A percentile compares a stretch with the other conserved stretches of the same genome.
These are phyloP conservation scores for Agrypnus murinus DNA, from an alignment of 2,888 invertebrate species.

Conservation along the genomic window DNA sequence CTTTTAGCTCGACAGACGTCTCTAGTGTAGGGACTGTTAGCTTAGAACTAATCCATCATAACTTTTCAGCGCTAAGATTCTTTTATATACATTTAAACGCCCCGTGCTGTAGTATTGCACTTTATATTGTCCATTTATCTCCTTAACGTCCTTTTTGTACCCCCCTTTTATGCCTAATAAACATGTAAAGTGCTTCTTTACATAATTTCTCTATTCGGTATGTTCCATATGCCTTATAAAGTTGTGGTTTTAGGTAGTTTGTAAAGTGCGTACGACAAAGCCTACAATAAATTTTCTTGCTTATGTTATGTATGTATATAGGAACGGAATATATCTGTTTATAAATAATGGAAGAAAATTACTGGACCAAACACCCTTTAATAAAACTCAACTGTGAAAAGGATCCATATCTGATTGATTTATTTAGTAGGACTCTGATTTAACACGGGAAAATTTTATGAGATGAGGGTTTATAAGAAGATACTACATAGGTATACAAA, in stretches of 20 bases:
- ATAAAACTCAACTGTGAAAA: background rate
- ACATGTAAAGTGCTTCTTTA: conserved; percentile 69
- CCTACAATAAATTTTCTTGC: conserved; percentile 27
- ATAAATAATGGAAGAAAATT: background rate
- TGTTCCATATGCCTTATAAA: conserved; percentile 58
- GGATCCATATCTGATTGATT: background rate
- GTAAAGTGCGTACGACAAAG: conserved; percentile 15
- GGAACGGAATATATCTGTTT: background rate
- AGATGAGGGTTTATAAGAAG: background rate
- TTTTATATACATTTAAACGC: conserved; percentile 61
- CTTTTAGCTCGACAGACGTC: conserved; percentile 59
- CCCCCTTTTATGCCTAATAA: conserved; percentile 66
- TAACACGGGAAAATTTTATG: conserved; percentile 21
- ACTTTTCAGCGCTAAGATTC: conserved; percentile 64
- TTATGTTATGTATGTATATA: conserved; percentile 1
- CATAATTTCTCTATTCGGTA: conserved; percentile 68
- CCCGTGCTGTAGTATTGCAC: conserved; percentile 59
- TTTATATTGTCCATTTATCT: conserved; percentile 67
- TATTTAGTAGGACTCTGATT: conserved; percentile 2
- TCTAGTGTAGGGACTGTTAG: conserved; percentile 62
- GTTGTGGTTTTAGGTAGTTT: conserved; percentile 31
- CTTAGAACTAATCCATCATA: conserved; percentile 67
- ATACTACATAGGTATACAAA: too few relatives aligned
- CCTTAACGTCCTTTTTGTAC: conserved; percentile 62
- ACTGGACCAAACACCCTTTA: background rate